Evolutionary conservation across 1,140 invertebrate species (phyloP).

Genomic region (Apis cerana): DNA sequence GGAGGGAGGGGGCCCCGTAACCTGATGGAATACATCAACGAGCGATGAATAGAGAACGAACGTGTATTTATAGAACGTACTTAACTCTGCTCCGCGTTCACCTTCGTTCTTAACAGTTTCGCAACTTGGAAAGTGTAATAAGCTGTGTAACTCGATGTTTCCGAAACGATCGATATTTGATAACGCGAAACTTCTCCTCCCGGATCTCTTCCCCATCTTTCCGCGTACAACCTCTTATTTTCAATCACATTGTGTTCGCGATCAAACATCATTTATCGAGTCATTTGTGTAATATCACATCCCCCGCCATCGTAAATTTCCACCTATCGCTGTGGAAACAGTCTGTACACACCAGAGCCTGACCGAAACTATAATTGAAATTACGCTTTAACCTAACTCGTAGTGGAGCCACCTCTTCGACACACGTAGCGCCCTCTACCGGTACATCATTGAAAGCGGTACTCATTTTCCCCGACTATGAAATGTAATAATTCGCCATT

Average conservation of each 20-base stretch:
- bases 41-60: constrained; percentile 29
- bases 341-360: constrained; percentile 11
- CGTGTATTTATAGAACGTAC: constrained; percentile 32
- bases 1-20: not conserved
- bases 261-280: not conserved
- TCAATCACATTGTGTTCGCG: not conserved
- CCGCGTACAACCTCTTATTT: not conserved
- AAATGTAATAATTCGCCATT: constrained; percentile 53
- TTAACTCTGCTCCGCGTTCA: not conserved
- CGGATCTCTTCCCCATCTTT: not conserved
- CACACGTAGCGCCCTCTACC: not conserved
- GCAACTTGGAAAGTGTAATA: constrained; percentile 9
- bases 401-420: not conserved
- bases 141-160: not conserved
- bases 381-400: constrained; percentile 33
- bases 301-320: not conserved
- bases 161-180: not conserved
- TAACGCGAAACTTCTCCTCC: not conserved
- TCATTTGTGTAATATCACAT: not conserved
- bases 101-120: not conserved
- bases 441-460: constrained; percentile 18
- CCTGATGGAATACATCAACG: constrained; percentile 17
- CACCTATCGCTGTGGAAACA: not conserved
- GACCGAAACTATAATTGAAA: constrained; percentile 55
- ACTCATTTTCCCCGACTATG: constrained; percentile 39